These are phyloP conservation scores for Trogon melanurus DNA, from an alignment of 2,113 vertebrate species.

Conservation along the genomic window DNA sequence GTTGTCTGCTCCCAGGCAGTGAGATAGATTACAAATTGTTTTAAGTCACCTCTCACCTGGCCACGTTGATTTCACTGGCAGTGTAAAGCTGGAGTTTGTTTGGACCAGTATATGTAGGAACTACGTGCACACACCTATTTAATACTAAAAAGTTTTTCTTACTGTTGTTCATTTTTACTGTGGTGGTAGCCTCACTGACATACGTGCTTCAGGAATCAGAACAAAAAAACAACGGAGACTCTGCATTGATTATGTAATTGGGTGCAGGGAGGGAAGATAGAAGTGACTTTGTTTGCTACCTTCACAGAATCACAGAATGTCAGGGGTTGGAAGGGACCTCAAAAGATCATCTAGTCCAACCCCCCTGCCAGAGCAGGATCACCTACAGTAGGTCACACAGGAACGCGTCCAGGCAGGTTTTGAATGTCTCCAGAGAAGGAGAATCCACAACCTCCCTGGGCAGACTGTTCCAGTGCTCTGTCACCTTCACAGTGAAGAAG, in stretches of 20 bases:
- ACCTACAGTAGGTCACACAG: too few species aligned
- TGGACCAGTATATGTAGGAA: neutral
- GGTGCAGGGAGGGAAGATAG: neutral
- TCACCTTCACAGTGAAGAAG: too few species aligned
- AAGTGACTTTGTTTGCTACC: neutral
- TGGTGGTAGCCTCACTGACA: neutral
- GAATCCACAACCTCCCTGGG: too few species aligned
- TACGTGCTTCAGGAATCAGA: neutral
- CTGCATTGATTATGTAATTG: neutral
- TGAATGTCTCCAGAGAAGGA: too few species aligned
- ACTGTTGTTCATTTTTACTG: neutral
- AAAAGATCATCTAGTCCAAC: too few species aligned
- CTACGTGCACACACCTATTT: neutral
- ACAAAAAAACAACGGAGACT: neutral
- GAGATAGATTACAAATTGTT: neutral
- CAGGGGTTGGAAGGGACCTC: too few species aligned
- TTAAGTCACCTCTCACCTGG: neutral
- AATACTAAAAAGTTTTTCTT: neutral
- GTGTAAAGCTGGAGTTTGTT: neutral
- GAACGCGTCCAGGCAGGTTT: too few species aligned
- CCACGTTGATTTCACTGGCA: neutral
- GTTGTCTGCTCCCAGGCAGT: neutral
- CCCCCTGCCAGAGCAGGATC: too few species aligned
- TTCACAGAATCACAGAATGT: too few species aligned
- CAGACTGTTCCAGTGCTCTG: too few species aligned